These are phyloP conservation scores for Stenopsyche tienmushanensis DNA, from an alignment of 1,140 invertebrate species.

Conservation along the genomic window DNA sequence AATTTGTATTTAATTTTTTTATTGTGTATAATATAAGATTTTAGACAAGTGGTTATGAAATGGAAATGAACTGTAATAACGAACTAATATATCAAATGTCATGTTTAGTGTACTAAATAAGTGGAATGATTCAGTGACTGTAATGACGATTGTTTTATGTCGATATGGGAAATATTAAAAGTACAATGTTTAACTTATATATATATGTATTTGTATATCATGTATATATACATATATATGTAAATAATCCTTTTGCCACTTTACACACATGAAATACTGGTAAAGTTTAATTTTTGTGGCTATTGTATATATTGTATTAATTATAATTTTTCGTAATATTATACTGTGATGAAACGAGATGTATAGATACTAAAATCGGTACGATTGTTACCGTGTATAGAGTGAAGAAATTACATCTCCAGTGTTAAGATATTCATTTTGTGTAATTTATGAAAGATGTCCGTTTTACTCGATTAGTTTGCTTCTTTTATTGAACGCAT, in stretches of 20 bases:
- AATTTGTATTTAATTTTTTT: neutral
- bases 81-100: neutral
- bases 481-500: no score
- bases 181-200: neutral
- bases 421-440: no score
- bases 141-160: neutral
- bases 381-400: no score
- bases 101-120: neutral
- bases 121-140: neutral
- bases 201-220: neutral
- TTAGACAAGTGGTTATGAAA: neutral
- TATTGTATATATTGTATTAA: neutral
- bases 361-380: no score
- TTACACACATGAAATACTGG: neutral
- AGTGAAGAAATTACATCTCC: no score
- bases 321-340: neutral
- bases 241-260: neutral
- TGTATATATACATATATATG: neutral
- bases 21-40: neutral
- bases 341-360: no score
- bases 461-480: no score
- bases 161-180: neutral
- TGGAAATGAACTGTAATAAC: neutral
- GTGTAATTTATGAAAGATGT: no score
- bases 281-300: neutral